A percentile compares a stretch with the other conserved stretches of the same genome.
phyloP scores from a whole-genome alignment of 2,113 vertebrate genomes.

The Thymallus thymallus region DNA sequence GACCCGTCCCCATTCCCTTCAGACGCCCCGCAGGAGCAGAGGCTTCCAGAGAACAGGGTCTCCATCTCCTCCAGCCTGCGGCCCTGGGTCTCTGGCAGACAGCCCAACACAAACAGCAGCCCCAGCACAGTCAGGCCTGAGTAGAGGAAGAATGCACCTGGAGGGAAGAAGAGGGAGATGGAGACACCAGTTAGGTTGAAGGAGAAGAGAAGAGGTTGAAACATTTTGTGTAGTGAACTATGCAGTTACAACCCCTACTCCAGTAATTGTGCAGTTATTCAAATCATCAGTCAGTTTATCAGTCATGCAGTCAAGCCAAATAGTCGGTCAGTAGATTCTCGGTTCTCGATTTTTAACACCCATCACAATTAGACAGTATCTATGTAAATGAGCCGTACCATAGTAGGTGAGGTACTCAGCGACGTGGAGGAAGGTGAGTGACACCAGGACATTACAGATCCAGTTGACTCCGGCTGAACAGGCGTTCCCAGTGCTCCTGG shows the following conservation, averaged over 20 bases:
- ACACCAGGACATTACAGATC: constrained; percentile 95
- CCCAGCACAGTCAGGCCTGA: constrained; percentile 82
- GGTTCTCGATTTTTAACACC: too few species aligned
- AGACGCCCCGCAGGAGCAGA: constrained; percentile 84
- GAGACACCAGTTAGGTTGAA: constrained; percentile 8
- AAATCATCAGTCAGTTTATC: too few species aligned
- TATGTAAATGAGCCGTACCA: constrained; percentile 66
- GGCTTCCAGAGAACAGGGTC: constrained; percentile 81
- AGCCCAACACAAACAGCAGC: constrained; percentile 87
- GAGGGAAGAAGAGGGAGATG: constrained; percentile 17
- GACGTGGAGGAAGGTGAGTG: constrained; percentile 90
- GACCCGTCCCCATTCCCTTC: constrained; percentile 62
- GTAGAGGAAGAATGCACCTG: constrained; percentile 96
- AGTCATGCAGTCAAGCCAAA: too few species aligned
- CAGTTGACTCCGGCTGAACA: constrained; percentile 95
- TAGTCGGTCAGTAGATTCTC: too few species aligned
- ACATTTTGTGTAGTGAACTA: not conserved
- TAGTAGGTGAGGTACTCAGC: constrained; percentile 93
- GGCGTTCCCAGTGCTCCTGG: constrained; percentile 94
- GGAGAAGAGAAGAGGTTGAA: not conserved
- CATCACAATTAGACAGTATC: too few species aligned
- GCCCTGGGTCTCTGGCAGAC: constrained; percentile 94
- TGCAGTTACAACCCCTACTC: too few species aligned
- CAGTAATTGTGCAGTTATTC: too few species aligned
- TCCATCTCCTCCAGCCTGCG: constrained; percentile 94